phyloP scores from a whole-genome alignment of 2,888 invertebrate species.

The Epirrhoe tristata region DNA sequence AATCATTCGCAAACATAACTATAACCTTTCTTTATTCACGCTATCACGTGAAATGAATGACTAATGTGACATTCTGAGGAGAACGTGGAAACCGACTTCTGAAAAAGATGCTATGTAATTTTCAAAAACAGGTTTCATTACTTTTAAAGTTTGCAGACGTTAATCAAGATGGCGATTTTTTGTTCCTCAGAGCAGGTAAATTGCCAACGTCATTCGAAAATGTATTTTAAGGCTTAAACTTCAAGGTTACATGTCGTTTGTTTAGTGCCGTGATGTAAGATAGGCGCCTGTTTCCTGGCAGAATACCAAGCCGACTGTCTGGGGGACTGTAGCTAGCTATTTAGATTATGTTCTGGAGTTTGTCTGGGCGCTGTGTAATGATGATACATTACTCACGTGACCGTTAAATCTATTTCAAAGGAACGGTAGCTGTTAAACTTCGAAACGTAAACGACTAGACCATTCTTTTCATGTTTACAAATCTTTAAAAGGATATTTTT shows the following conservation, averaged over 20 bases:
- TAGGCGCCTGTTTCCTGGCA: slow-evolving; percentile 59
- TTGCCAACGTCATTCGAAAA: slow-evolving; percentile 4
- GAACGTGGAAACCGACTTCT: slow-evolving; percentile 10
- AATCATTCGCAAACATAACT: slow-evolving; percentile 41
- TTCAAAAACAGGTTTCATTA: slow-evolving; percentile 4
- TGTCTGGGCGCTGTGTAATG: slow-evolving; percentile 50
- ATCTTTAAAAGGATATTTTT: neutral
- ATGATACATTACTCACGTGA: slow-evolving; percentile 29
- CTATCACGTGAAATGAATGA: slow-evolving; percentile 54
- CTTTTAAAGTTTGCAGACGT: neutral
- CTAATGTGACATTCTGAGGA: slow-evolving; percentile 39
- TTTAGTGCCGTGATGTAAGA: slow-evolving; percentile 48
- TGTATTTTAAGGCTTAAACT: slow-evolving; percentile 14
- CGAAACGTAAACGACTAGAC: slow-evolving; percentile 5
- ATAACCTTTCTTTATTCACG: slow-evolving; percentile 36
- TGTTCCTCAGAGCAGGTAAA: neutral
- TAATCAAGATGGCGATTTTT: slow-evolving; percentile 18
- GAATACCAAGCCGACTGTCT: slow-evolving; percentile 59
- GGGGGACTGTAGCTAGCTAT: slow-evolving; percentile 55
- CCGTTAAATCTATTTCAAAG: slow-evolving; percentile 30
- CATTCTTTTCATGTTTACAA: neutral
- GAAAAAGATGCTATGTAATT: slow-evolving; percentile 8
- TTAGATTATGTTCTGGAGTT: slow-evolving; percentile 56
- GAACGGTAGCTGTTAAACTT: slow-evolving; percentile 21
- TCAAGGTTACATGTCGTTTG: slow-evolving; percentile 18